Percentiles rank a stretch among this genome's conserved stretches.
These are phyloP conservation scores for human DNA, from an alignment of 2,113 vertebrate genomes.

Conservation along the genomic window DNA sequence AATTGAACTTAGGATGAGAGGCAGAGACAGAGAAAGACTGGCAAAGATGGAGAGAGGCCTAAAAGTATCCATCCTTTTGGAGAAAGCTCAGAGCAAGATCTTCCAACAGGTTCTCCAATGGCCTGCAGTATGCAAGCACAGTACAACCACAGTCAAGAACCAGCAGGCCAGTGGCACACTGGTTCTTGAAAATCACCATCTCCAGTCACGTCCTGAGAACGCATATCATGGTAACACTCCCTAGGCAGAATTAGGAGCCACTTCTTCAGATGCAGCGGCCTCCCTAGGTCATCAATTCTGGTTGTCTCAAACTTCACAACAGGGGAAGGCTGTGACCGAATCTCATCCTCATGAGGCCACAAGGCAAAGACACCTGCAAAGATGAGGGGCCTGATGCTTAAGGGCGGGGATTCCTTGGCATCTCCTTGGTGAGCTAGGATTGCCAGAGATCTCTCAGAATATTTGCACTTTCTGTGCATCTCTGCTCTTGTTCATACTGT, in stretches of 20 bases:
- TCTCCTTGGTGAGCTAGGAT: background rate
- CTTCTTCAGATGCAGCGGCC: background rate
- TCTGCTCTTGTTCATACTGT: background rate
- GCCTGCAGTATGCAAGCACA: constrained; percentile 9
- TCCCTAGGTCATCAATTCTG: background rate
- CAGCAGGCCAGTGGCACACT: background rate
- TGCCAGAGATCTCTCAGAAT: background rate
- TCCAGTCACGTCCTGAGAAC: constrained; percentile 56
- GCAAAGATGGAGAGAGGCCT: background rate
- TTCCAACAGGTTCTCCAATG: background rate
- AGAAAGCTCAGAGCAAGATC: background rate
- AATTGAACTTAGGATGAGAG: background rate
- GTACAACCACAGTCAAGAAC: background rate
- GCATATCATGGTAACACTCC: constrained; percentile 22
- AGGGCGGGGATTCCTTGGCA: background rate
- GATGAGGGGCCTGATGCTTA: background rate
- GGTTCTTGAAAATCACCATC: constrained; percentile 63
- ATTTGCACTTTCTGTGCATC: background rate
- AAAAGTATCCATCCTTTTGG: background rate
- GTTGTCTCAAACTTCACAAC: background rate
- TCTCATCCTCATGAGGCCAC: background rate
- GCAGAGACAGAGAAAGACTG: background rate
- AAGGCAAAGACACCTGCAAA: background rate
- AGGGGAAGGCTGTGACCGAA: background rate
- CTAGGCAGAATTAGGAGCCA: background rate